These are phyloP conservation scores for Epinephelus cyanopodus DNA, from an alignment of 2,113 vertebrate genomes.

Conservation along the genomic window DNA sequence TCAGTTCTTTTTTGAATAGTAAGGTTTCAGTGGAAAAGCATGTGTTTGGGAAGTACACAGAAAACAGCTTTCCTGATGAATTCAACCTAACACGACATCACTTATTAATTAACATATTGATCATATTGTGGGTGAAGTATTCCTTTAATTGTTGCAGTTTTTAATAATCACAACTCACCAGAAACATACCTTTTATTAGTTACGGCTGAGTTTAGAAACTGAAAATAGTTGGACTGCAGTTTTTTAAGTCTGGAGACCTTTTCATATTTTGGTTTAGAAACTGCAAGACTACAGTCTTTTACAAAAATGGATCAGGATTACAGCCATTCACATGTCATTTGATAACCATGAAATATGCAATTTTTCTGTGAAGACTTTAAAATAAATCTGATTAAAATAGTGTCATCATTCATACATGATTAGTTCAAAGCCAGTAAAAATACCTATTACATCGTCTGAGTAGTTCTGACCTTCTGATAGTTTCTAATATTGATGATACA, in stretches of 20 bases:
- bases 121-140: no score
- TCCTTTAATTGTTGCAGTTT: not conserved
- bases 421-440: not conserved
- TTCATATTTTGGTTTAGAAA: not conserved
- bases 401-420: not conserved
- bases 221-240: not conserved
- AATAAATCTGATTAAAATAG: not conserved
- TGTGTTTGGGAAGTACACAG: no score
- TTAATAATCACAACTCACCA: not conserved
- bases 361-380: not conserved
- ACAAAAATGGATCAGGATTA: conserved; percentile 1
- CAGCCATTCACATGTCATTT: not conserved
- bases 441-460: not conserved
- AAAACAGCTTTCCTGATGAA: no score
- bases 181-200: not conserved
- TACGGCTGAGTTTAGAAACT: not conserved
- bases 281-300: not conserved
- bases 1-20: no score
- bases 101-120: no score
- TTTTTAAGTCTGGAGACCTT: not conserved
- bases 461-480: not conserved
- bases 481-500: conserved; percentile 8
- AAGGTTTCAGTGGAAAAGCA: no score
- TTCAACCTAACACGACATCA: no score
- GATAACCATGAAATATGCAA: not conserved